Base-by-base conservation (phyloP, 2,797 vertebrate species). In the Psittacula echo region DNA sequence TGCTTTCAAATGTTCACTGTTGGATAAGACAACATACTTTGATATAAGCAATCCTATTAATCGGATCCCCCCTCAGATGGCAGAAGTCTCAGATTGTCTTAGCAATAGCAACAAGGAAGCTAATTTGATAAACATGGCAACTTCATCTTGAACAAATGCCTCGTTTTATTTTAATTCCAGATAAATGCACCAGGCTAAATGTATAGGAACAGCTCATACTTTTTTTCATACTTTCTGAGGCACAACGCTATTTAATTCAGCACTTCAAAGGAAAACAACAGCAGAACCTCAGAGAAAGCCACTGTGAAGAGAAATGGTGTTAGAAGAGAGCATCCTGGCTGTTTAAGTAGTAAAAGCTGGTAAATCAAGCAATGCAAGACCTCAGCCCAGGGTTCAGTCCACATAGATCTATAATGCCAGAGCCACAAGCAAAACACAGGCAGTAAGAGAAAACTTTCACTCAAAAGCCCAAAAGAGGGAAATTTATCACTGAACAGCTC, bases 1-100 rank as follows among this genome's bases (percentile, higher is more conserved):
- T 90, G 29, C 79, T 89, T 94, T 95, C 81, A 94, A 74, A 95
- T 89, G 91, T 54, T 86, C 66, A 39, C 53, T 86, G 42, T 78
- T 86, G 72, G 86, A 80, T 87, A 94, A 92, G 53, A 80, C 47
- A 85, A 93, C 37, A 62, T 13, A 54, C 10, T 68, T 42, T 54
- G 41, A 89, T 66, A 90, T 24, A 86, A 60, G 20, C 22, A 95
- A 90, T 79, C 76, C 67, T 79, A 68, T 85, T 85, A 93, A 89
- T 92, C 13, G 58, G 44, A 76, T 58, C 41, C 23, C 10, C 16
- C 50, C 56, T n/a, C 39, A 86, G 58, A 87, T 89, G 58, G 75
- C 58, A 85, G 26, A 80, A 45, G 42, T 58, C 77, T 95, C 71
- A 94, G 66, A 77, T 37, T 5, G 9, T 82, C 82, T 90, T 71